These are phyloP conservation scores for Adelphocoris suturalis DNA, from an alignment of 2,888 invertebrate species.

Conservation along the genomic window DNA sequence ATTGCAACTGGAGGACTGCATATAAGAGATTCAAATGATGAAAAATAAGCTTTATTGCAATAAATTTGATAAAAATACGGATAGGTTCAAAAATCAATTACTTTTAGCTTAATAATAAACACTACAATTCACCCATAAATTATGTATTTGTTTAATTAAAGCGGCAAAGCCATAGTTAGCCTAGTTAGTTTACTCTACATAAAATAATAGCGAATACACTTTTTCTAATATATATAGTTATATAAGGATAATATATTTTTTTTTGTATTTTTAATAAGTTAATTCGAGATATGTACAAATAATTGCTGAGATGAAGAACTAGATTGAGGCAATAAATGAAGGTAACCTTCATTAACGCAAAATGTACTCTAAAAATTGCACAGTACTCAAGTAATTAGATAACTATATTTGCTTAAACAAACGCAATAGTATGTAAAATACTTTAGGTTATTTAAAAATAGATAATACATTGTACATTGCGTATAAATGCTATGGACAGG, in stretches of 20 bases:
- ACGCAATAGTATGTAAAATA: too few species aligned
- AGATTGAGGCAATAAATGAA: not conserved
- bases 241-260: not conserved
- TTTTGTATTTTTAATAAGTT: slow-evolving; percentile 5
- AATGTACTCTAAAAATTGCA: not conserved
- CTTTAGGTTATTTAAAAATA: too few species aligned
- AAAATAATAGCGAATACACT: not conserved
- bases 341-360: not conserved
- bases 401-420: too few species aligned
- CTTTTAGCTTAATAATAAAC: not conserved
- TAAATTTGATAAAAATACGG: not conserved
- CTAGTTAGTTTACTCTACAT: not conserved
- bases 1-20: too few species aligned
- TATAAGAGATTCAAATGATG: not conserved
- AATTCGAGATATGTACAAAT: not conserved
- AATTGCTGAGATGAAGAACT: slow-evolving; percentile 7
- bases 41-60: slow-evolving; percentile 28
- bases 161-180: not conserved
- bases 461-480: too few species aligned
- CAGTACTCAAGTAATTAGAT: too few species aligned
- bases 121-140: slow-evolving; percentile 2
- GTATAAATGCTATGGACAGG: too few species aligned
- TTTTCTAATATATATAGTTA: not conserved
- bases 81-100: not conserved
- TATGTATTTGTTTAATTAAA: not conserved